A percentile compares a stretch with the other conserved stretches of the same genome.
Conservation (phyloP, 1,140 invertebrate species). For the Ceratina calcarata region DNA sequence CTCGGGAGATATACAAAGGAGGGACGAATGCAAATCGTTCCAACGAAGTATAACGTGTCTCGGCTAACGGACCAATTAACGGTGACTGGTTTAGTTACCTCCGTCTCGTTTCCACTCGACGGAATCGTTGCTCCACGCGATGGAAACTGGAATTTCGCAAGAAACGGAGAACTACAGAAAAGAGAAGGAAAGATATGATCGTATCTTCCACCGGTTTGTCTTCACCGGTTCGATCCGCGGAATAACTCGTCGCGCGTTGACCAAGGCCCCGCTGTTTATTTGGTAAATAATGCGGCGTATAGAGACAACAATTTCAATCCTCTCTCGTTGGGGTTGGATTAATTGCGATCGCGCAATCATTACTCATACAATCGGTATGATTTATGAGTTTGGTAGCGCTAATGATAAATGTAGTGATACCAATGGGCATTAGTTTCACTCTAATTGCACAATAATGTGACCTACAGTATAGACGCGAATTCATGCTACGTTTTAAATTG, state of each 20-base stretch:
- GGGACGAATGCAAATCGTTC: constrained; percentile 26
- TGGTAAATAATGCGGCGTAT: not conserved
- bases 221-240: constrained; percentile 17
- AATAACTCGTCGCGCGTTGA: not conserved
- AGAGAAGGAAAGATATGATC: not conserved
- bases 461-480: too few relatives aligned
- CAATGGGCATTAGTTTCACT: not conserved
- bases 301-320: not conserved
- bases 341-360: not conserved
- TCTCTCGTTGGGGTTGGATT: not conserved
- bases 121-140: constrained; percentile 32
- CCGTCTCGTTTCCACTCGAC: not conserved
- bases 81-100: constrained; percentile 21
- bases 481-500: not conserved
- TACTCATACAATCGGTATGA: not conserved
- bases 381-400: not conserved
- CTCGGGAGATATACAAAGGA: constrained; percentile 1
- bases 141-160: constrained; percentile 37
- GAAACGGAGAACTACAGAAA: not conserved
- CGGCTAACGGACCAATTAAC: constrained; percentile 34
- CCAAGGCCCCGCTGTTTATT: not conserved
- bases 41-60: not conserved
- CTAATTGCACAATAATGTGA: not conserved
- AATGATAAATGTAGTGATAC: not conserved
- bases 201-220: constrained; percentile 22